phyloP scores from a whole-genome alignment of 2,888 invertebrate genomes.

The Pyrgus malvae region DNA sequence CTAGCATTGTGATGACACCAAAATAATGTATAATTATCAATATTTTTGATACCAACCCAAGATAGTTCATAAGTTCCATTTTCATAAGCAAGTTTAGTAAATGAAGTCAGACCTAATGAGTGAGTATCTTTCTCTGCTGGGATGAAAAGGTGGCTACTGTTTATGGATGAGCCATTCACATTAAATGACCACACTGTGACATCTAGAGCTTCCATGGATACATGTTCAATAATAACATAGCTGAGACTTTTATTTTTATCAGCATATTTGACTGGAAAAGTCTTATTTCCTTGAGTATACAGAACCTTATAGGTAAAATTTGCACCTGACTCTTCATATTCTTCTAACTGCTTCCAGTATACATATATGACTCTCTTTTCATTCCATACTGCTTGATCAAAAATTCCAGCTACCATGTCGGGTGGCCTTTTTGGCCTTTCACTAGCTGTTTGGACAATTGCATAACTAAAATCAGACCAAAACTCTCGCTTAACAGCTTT shows the following conservation, averaged over 20 bases:
- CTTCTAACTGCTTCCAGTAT: constrained; percentile 90
- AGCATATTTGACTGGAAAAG: constrained; percentile 52
- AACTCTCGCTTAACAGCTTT: constrained; percentile 77
- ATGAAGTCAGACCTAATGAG: constrained; percentile 74
- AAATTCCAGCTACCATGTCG: constrained; percentile 86
- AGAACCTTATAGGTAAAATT: constrained; percentile 87
- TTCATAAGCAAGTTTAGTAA: constrained; percentile 88
- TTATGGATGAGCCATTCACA: constrained; percentile 79
- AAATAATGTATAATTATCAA: constrained; percentile 89
- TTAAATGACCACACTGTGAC: constrained; percentile 84
- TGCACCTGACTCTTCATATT: constrained; percentile 86
- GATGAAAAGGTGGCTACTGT: constrained; percentile 82
- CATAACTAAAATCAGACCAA: constrained; percentile 87
- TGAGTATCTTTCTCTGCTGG: constrained; percentile 76
- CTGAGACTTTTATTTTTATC: constrained; percentile 81
- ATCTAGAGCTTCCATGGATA: constrained; percentile 64
- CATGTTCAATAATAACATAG: constrained; percentile 82
- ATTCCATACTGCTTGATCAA: constrained; percentile 82
- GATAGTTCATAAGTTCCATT: constrained; percentile 82
- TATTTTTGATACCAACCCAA: constrained; percentile 83
- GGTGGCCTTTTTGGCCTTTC: constrained; percentile 85
- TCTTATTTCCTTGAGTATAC: constrained; percentile 53
- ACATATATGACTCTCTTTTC: constrained; percentile 84
- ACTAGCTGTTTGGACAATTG: constrained; percentile 83
- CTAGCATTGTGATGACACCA: constrained; percentile 84